Base-by-base conservation (phyloP, 2,797 vertebrate species). In the Tenualosa ilisha region DNA sequence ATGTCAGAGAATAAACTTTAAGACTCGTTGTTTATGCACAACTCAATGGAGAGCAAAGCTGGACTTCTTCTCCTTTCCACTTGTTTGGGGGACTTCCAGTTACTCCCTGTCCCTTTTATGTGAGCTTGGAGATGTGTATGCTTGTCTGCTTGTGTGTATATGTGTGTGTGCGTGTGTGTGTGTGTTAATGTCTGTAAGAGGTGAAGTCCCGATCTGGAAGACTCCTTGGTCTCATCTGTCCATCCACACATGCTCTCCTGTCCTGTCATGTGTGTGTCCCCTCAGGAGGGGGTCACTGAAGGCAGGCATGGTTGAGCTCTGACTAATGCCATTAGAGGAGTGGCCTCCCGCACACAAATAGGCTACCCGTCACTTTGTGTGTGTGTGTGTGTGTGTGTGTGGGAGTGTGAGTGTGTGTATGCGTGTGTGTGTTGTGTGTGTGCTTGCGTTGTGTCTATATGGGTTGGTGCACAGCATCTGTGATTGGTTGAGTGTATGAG, bases 11-110 rank as follows among this genome's bases (percentile, higher is more conserved):
- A 91, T 92, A 89, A 92, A 92, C 91, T 88, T 68, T 89, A 91
- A 93, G 92, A 93, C 92, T 93, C 84, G 84, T 88, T 93, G 93
- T 94, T 94, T 94, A 90, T 91, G 91, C 92, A 91, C 90, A 93
- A 89, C 88, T 91, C 91, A 0, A 85, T 90, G 89, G 92, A 93
- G 92, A 92, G 91, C 94, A 93, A 94, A 91, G 93, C 94, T 92
- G 92, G 51, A 53, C 51, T 53, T 3, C 13, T 15, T 53, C 51
- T 53, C 51, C 12, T 53, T 53, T 53, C 13, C 12, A 15, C 51
- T 53, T 53, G 51, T 53, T 68, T 13, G 24, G 11, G 26, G 24
- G 26, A 68, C 9, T 37, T 68, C 51, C 63, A 31, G 63, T 12
- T 26, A 26, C 63, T 68, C 63, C 63, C 63, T 72, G 24, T 72